A percentile compares a stretch with the other conserved stretches of the same genome.
phyloP scores from a whole-genome alignment of 2,113 vertebrate species.

The Hippocampus abdominalis region DNA sequence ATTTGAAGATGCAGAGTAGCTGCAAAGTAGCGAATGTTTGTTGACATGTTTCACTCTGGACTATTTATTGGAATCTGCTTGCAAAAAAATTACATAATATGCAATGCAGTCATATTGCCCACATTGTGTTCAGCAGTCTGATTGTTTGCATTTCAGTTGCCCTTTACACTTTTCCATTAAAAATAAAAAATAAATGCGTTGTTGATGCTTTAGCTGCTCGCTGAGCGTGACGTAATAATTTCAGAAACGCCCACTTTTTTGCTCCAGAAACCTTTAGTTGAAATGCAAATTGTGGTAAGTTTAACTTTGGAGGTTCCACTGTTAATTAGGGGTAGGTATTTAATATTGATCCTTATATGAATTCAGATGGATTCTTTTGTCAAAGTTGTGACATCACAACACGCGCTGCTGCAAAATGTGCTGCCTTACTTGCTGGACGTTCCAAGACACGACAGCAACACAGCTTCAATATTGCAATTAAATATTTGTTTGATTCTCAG shows the following conservation, averaged over 20 bases:
- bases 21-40: too few species aligned
- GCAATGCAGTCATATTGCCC: too few species aligned
- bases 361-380: neutral
- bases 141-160: neutral
- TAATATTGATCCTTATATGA: neutral
- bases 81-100: too few species aligned
- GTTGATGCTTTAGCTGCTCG: neutral
- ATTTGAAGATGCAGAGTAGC: neutral
- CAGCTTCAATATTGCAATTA: constrained; percentile 12
- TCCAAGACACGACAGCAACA: neutral
- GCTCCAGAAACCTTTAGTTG: neutral
- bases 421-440: neutral
- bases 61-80: neutral
- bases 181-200: too few species aligned
- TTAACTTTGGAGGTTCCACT: neutral
- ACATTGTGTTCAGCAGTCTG: too few species aligned
- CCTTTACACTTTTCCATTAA: neutral
- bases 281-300: neutral
- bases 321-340: neutral
- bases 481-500: constrained; percentile 1
- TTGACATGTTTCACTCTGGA: neutral
- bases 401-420: constrained; percentile 5
- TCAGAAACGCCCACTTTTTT: neutral
- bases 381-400: neutral
- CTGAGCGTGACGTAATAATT: neutral